Base-by-base conservation (phyloP, 2,888 invertebrate species). In the Elmis aenea region DNA sequence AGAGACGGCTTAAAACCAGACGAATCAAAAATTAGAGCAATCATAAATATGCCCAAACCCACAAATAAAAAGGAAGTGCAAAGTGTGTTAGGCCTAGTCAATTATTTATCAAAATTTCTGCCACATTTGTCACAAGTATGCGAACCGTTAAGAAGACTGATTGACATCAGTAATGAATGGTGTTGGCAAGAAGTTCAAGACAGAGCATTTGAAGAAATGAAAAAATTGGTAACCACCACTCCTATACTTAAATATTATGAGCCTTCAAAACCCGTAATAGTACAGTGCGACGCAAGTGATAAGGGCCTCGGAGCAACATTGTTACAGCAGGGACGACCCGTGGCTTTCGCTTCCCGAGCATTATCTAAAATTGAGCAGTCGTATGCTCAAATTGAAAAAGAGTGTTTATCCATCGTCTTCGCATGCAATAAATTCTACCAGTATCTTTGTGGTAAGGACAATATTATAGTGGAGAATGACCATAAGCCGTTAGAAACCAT, bases 331-430 rank as follows among this genome's bases (percentile, higher is more conserved):
- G 12, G 8, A 1, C 10, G 26, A n/a, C 39, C 39, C 5, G 13
- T 43, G 1, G 13, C 5, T 9, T 36, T 14, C 29, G 36, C 36
- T 1, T 39, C 43, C 5, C 12, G 23, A 10, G 28, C 35, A 2
- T 12, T 44, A 20, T 22, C 22, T 3, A 10, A 13, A 8, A 27
- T 16, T 4, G 37, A 40, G 15, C 27, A 13, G 26, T 26, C 32
- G n/a, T 44, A 37, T 26, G 33, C 24, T 2, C 33, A 41, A 30
- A 21, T 37, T 2, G 32, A 44, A 10, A 44, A 44, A 23, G 33
- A 44, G 23, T 28, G 14, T 12, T 26, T 36, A 11, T 28, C 32
- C 6, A 5, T n/a, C n/a, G n/a, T n/a, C n/a, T n/a, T n/a, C n/a
- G n/a, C n/a, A n/a, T n/a, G n/a, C n/a, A n/a, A n/a, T n/a, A n/a